Percentiles rank a stretch among this genome's conserved stretches.
These are phyloP conservation scores for Diloba caeruleocephala DNA, from an alignment of 2,888 invertebrate genomes.

Conservation along the genomic window DNA sequence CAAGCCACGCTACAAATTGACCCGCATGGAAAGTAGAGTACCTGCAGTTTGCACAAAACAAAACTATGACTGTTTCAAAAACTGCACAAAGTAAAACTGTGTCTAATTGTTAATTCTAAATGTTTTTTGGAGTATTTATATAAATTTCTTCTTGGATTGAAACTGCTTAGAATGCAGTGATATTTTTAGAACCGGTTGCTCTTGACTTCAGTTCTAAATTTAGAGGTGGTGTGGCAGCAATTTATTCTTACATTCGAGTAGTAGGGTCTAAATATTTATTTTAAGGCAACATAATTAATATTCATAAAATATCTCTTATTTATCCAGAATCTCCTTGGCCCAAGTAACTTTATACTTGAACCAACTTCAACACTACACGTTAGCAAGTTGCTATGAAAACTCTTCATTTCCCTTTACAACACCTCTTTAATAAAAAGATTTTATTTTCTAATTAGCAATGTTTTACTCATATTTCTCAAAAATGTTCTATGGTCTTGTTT, in stretches of 20 bases:
- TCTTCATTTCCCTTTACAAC: constrained; percentile 9
- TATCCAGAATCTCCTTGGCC: too few species aligned
- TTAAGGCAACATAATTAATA: background rate
- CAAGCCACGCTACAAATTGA: constrained; percentile 59
- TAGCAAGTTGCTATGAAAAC: too few species aligned
- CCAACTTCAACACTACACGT: too few species aligned
- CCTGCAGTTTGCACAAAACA: constrained; percentile 51
- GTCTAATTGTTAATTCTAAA: constrained; percentile 30
- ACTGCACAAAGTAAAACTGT: constrained; percentile 42
- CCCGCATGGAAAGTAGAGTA: constrained; percentile 63
- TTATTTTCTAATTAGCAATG: constrained; percentile 28
- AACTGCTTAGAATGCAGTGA: constrained; percentile 11
- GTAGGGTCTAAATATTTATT: background rate
- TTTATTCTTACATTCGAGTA: background rate
- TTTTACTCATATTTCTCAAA: constrained; percentile 27
- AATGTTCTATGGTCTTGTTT: constrained; percentile 22
- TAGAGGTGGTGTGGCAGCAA: background rate
- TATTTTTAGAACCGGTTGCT: constrained; percentile 30
- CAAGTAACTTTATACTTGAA: too few species aligned
- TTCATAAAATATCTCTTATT: background rate
- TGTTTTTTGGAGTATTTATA: constrained; percentile 11
- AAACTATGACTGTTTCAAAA: constrained; percentile 37
- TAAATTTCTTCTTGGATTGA: constrained; percentile 7
- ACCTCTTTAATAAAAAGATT: constrained; percentile 7
- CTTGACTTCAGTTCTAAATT: constrained; percentile 30